Evolutionary conservation across 1,140 invertebrate species (phyloP).

Genomic region (Bombus difficillimus): DNA sequence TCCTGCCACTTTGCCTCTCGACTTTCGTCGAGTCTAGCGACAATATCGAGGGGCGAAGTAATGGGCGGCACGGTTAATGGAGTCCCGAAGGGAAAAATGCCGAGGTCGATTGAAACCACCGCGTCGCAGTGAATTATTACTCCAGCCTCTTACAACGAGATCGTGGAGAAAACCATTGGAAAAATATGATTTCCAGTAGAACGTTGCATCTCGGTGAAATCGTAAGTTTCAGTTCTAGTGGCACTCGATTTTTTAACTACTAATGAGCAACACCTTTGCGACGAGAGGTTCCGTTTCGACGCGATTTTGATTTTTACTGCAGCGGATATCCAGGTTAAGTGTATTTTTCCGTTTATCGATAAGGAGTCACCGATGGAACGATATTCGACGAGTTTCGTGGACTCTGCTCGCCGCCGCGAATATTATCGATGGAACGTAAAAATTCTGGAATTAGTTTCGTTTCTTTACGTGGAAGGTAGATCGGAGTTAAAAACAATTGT

Average conservation of each 20-base stretch:
- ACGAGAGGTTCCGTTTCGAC: too few species aligned
- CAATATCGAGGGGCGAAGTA: constrained; percentile 13
- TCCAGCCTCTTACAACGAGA: neutral
- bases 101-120: constrained; percentile 16
- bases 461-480: neutral
- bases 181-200: neutral
- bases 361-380: neutral
- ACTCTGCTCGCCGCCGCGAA: neutral
- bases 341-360: neutral
- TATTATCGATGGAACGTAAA: neutral
- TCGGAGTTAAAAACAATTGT: neutral
- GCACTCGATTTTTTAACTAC: constrained; percentile 10
- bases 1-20: neutral
- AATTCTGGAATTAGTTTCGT: neutral
- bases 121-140: constrained; percentile 23
- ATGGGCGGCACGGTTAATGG: constrained; percentile 34
- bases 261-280: neutral
- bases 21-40: neutral
- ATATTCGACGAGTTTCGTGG: neutral
- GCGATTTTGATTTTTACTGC: neutral
- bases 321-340: neutral
- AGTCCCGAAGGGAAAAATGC: neutral
- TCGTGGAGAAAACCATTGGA: neutral
- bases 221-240: neutral
- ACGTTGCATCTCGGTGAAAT: neutral